Base-by-base conservation (phyloP, 1,140 invertebrate genomes). In the Leguminivora glycinivorella region DNA sequence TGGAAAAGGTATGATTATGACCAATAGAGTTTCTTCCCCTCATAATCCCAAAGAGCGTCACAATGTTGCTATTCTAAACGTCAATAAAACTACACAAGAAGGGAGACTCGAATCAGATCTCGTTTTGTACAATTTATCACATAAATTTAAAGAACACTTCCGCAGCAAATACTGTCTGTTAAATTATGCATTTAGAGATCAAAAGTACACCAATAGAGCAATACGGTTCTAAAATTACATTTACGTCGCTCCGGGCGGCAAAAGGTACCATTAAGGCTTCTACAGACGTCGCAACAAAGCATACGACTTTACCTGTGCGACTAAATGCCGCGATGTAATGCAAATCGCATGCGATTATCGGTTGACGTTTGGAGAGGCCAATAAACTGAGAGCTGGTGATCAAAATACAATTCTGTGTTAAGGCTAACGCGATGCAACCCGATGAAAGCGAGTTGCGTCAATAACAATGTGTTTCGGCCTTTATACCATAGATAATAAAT, bases 111-210 rank as follows among this genome's bases (percentile, higher is more conserved):
- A 77, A 79, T 83, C 83, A 84, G 83, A 82, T 84, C 82, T 81
- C 78, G 75, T 79, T 83, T 83, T 90, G 85, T 88, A 88, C 85
- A 87, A 80, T 85, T 82, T 90, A 88, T 88, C 88, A 88, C 86
- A 90, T 83, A 82, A 78, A 81, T 86, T 85, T 81, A 77, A 85
- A 84, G 79, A 85, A 84, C 79, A 84, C 80, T 67, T 72, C 67
- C 69, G 75, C 75, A 80, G 77, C 78, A 58, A 58, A 58, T 58
- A 58, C 56, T 29, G 25, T 58, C 19, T 17, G 43, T 52, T 56
- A 75, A 63, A 73, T 73, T 76, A 76, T 72, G 75, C 72, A 40
- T 67, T 17, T 63, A 69, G 72, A 74, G 75, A 74, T 76, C 72
- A 71, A 67, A 67, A 22, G 17, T 31, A 29, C 17, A 34, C 63